Evolutionary conservation across 2,113 vertebrate species (phyloP).

Genomic region (Chloropsis cyanopogon): DNA sequence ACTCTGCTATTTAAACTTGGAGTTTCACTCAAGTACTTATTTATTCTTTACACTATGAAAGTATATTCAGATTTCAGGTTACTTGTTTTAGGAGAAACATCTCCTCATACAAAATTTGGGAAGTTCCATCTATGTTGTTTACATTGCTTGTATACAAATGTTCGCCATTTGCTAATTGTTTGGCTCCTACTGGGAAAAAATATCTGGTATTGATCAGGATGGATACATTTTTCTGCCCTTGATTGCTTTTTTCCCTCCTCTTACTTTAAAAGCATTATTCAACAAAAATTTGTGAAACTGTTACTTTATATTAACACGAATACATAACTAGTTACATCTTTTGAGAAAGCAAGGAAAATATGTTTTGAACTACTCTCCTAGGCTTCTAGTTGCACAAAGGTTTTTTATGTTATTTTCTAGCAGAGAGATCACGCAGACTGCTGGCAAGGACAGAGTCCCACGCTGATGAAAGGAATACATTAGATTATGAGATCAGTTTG

Average conservation of each 20-base stretch:
- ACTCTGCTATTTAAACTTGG: neutral
- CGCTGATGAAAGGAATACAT: constrained; percentile 20
- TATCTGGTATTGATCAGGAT: neutral
- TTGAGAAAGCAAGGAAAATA: neutral
- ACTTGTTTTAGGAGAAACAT: neutral
- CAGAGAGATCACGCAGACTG: neutral
- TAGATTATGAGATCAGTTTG: constrained; percentile 21
- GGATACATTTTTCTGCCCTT: neutral
- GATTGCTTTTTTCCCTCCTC: neutral
- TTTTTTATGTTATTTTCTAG: constrained; percentile 12
- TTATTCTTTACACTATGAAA: neutral
- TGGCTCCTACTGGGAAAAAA: neutral
- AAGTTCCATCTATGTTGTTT: neutral
- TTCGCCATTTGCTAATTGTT: neutral
- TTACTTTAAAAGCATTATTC: neutral
- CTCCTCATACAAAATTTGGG: neutral
- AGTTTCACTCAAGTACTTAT: neutral
- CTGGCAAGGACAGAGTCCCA: neutral
- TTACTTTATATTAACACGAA: neutral
- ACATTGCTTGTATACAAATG: neutral
- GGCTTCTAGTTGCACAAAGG: neutral
- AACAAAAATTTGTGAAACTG: neutral
- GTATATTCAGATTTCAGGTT: neutral
- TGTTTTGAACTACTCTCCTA: neutral
- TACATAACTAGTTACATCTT: neutral